Percentiles rank a stretch among this genome's conserved stretches.
Evolutionary conservation across 2,113 vertebrate species (phyloP).

Genomic region (Lutjanus erythropterus): DNA sequence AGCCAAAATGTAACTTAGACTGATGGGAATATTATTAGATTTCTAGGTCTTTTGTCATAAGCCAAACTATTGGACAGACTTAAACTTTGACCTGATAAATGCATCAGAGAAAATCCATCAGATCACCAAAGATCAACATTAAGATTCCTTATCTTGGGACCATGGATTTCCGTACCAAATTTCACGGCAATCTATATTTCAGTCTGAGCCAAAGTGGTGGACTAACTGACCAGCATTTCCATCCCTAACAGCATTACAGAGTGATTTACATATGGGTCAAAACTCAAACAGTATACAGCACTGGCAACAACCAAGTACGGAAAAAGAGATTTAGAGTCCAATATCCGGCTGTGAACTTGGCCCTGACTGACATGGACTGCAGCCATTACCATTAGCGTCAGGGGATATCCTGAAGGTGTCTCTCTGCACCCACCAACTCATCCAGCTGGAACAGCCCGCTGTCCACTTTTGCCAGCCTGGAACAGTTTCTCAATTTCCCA

Average conservation of each 20-base stretch:
- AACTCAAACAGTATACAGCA: background rate
- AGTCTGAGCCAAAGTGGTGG: background rate
- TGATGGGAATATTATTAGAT: background rate
- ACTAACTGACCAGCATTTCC: background rate
- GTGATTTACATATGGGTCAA: background rate
- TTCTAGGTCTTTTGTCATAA: background rate
- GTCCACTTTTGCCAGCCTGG: constrained; percentile 42
- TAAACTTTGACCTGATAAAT: background rate
- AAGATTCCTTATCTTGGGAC: no score
- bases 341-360: constrained; percentile 63
- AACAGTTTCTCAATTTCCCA: constrained; percentile 66
- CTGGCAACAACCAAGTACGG: background rate
- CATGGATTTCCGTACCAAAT: background rate
- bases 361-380: constrained; percentile 20
- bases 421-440: background rate
- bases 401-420: constrained; percentile 54
- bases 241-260: background rate
- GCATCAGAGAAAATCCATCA: background rate
- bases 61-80: background rate
- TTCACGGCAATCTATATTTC: background rate
- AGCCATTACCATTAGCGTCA: constrained; percentile 34
- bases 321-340: constrained; percentile 22
- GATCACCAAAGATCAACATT: background rate
- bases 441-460: constrained; percentile 37
- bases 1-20: no score